phyloP scores from a whole-genome alignment of 2,888 invertebrate genomes.

The Agrotis exclamationis region DNA sequence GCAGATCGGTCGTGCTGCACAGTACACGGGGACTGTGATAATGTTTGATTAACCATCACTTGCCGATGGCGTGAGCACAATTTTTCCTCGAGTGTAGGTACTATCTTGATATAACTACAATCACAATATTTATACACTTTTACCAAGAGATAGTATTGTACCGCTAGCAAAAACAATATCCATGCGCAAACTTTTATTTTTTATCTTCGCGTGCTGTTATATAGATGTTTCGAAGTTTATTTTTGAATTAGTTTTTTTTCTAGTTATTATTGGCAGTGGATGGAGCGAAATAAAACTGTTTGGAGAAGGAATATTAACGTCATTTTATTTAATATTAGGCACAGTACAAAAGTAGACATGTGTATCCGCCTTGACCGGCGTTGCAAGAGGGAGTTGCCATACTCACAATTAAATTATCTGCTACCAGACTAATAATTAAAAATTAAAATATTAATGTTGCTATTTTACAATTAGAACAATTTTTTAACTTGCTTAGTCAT shows the following conservation, averaged over 20 bases:
- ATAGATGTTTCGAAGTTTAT: neutral
- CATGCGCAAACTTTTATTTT: neutral
- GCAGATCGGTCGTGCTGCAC: constrained; percentile 34
- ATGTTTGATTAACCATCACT: constrained; percentile 36
- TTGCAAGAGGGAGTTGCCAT: too few species aligned
- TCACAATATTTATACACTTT: constrained; percentile 42
- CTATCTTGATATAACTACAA: constrained; percentile 33
- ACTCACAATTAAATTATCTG: too few species aligned
- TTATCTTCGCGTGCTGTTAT: neutral
- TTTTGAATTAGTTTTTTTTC: constrained; percentile 3
- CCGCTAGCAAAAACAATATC: constrained; percentile 18
- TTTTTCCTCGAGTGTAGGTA: constrained; percentile 33
- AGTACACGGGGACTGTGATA: constrained; percentile 6
- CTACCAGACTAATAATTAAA: too few species aligned
- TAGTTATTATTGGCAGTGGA: too few species aligned
- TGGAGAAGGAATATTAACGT: too few species aligned
- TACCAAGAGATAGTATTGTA: constrained; percentile 37
- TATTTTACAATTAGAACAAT: too few species aligned
- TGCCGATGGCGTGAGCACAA: constrained; percentile 33
- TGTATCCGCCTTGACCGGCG: too few species aligned
- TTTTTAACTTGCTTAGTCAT: neutral
- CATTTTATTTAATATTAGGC: too few species aligned
- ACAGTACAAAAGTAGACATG: too few species aligned
- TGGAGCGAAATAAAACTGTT: too few species aligned
- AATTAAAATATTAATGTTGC: too few species aligned